phyloP scores from a whole-genome alignment of 2,113 vertebrate species.

The Anseranas semipalmata region DNA sequence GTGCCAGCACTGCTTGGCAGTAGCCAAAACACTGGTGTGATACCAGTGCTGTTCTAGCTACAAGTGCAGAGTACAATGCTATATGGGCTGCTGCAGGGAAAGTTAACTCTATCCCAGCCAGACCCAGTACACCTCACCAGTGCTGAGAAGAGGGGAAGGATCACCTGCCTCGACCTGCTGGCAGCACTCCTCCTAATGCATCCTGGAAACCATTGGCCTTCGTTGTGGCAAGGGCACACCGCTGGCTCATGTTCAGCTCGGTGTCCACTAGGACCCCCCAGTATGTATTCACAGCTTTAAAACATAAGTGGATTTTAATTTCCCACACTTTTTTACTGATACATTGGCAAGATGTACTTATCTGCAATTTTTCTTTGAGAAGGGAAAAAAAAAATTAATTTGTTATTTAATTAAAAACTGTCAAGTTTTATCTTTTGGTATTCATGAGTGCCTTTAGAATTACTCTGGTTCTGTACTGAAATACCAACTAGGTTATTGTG shows the following conservation, averaged over 20 bases:
- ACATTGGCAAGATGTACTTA: not conserved
- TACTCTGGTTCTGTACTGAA: not conserved
- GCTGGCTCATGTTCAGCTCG: not conserved
- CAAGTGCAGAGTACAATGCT: no score
- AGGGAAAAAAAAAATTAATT: not conserved
- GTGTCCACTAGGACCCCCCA: not conserved
- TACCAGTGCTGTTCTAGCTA: no score
- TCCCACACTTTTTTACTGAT: not conserved
- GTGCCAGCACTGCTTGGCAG: no score
- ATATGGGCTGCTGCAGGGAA: no score
- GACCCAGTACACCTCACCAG: no score
- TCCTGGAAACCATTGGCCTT: not conserved
- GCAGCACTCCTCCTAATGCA: not conserved
- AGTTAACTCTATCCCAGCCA: no score
- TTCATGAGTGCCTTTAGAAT: not conserved
- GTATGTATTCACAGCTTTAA: not conserved
- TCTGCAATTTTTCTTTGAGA: not conserved
- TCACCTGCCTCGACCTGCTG: not conserved
- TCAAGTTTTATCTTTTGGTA: not conserved
- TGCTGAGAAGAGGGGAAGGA: not conserved
- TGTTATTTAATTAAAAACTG: not conserved
- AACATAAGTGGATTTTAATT: not conserved
- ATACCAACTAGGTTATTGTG: not conserved
- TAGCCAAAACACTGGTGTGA: no score
- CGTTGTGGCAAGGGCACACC: rapidly evolving